These are phyloP conservation scores for Acromyrmex heyeri DNA, from an alignment of 1,140 invertebrate genomes.

Conservation along the genomic window DNA sequence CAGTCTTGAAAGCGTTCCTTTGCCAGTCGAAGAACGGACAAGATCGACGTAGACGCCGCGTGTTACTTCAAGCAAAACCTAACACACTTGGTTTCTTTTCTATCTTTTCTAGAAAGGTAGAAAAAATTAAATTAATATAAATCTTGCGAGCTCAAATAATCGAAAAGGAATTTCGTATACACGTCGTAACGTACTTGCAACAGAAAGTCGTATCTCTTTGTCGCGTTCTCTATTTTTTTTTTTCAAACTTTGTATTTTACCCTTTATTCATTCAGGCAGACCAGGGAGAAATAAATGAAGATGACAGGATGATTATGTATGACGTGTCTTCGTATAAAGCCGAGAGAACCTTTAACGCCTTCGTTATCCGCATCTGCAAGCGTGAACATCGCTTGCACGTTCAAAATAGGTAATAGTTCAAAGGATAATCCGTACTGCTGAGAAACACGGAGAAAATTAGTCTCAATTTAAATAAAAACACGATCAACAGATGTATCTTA, in stretches of 20 bases:
- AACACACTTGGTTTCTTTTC: background rate
- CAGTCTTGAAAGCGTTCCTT: slow-evolving; percentile 72
- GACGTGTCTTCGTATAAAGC: background rate
- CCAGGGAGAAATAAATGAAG: background rate
- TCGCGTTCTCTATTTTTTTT: slow-evolving; percentile 13
- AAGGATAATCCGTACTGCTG: background rate
- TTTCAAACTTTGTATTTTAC: background rate
- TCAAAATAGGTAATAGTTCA: slow-evolving; percentile 21
- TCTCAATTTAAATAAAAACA: background rate
- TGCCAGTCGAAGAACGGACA: slow-evolving; percentile 66
- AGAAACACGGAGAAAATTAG: background rate
- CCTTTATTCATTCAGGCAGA: slow-evolving; percentile 5
- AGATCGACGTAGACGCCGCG: slow-evolving; percentile 56
- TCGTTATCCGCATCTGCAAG: slow-evolving; percentile 13
- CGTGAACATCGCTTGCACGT: slow-evolving; percentile 15
- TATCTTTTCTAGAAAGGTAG: background rate
- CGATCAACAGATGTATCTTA: background rate
- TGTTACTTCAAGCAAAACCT: slow-evolving; percentile 13
- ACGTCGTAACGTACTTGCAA: background rate
- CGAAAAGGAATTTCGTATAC: background rate
- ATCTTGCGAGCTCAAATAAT: background rate
- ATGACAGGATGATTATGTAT: slow-evolving; percentile 37
- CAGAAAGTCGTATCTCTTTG: background rate
- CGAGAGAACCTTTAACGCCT: background rate
- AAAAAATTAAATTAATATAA: background rate